Conservation (phyloP, 2,797 vertebrate genomes). For the Masticophis lateralis region DNA sequence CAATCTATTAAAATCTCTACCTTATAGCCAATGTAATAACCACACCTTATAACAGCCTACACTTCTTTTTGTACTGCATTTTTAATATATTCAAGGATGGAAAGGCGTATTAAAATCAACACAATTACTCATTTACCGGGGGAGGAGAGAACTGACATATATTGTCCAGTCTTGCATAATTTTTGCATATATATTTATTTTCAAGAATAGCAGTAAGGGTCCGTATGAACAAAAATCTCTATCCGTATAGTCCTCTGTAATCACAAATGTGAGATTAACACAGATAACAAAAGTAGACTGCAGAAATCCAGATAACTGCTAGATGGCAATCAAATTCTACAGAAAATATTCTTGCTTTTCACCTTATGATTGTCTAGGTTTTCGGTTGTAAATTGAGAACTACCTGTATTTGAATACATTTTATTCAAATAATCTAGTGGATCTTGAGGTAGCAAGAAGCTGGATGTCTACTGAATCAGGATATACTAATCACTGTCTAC, state of each 20-base stretch:
- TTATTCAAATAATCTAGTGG: not conserved
- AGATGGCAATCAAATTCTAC: not conserved
- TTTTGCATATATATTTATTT: not conserved
- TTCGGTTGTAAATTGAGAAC: not conserved
- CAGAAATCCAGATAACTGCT: not conserved
- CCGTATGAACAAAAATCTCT: not conserved
- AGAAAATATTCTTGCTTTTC: not conserved
- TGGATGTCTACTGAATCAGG: not conserved
- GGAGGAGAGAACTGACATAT: not conserved
- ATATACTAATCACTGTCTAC: not conserved
- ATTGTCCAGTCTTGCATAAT: not conserved
- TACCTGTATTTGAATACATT: not conserved
- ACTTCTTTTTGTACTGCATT: not conserved
- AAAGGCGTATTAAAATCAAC: not conserved
- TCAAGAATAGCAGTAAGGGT: not conserved
- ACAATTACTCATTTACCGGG: not conserved
- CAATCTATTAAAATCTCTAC: not conserved
- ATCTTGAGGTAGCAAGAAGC: not conserved
- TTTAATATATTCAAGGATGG: not conserved
- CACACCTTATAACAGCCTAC: not conserved
- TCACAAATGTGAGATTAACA: not conserved
- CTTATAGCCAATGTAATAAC: not conserved
- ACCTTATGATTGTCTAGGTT: not conserved
- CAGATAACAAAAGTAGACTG: not conserved
- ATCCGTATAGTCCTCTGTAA: not conserved